Evolutionary conservation across 1,140 invertebrate species (phyloP), one percentile per base, ranked within the genome.

Genomic region (Formica selysi): DNA sequence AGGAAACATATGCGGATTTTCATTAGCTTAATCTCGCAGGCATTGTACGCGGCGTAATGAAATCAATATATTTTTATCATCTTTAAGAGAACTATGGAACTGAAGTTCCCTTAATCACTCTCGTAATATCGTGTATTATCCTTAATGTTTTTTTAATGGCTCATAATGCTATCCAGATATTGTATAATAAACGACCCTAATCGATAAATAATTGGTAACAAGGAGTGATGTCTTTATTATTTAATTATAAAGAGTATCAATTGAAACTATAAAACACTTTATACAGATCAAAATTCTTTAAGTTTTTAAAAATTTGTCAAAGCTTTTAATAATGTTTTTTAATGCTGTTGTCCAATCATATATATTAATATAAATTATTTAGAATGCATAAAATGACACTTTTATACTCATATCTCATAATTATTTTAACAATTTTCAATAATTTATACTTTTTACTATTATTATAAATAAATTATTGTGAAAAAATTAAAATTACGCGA

Each of bases 1-100:
- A 8, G 38, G 26, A 44, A 61, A 36, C 38, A 22, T 44, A 61
- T 61, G 51, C n/a, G 68, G 13, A 44, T 19, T 74, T 74, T n/a
- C 7, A 83, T 62, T 44, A n/a, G 38, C 19, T 83, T 32, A 74
- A 74, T n/a, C 78, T 44, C 54, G 16, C 22, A 51, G 54, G 26
- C 19, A 44, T 38, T 61, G 32, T 32, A 16, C 16, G 57, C 54
- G 38, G n/a, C 54, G 68, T 83, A 73, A 83, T 83, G 57, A 73
- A 83, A 74, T 48, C 70, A 83, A 74, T 83, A 61, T 61, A 83
- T 74, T 44, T 74, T 36, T 61, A 83, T 61, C 41, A 38, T 61
- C 57, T 48, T 36, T 19, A 26, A 62, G 38, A 81, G 16, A 22
- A 5, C 32, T 61, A 4, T 38, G 19, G 22, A 3, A 59, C 11